Conservation (phyloP, 2,113 vertebrate genomes). For the Thalassarche chlororhynchos region DNA sequence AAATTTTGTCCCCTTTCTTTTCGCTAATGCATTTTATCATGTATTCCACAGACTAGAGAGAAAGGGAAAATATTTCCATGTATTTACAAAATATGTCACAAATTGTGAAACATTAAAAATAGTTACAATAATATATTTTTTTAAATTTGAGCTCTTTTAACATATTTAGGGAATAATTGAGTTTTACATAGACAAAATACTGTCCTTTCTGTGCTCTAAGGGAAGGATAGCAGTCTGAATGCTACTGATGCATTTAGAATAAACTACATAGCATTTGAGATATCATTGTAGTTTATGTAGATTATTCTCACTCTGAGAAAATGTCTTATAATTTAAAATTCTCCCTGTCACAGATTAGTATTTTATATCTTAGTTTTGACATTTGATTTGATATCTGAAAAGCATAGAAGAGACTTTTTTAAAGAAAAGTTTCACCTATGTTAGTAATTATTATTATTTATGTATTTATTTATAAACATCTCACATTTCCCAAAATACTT, state of each 20-base stretch:
- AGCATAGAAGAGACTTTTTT: neutral
- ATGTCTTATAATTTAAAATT: conserved; percentile 2
- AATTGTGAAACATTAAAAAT: neutral
- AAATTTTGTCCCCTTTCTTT: neutral
- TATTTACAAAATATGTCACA: neutral
- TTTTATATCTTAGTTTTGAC: neutral
- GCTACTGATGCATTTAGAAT: neutral
- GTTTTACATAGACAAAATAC: neutral
- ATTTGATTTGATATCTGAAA: neutral
- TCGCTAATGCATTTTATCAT: neutral
- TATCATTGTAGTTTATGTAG: conserved; percentile 6
- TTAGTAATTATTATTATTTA: neutral
- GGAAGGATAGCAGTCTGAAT: neutral
- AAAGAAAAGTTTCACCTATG: neutral
- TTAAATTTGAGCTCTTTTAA: neutral
- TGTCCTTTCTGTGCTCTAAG: neutral
- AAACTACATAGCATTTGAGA: neutral
- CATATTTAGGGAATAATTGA: neutral
- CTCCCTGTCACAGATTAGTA: neutral
- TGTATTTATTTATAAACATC: neutral
- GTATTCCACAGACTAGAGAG: neutral
- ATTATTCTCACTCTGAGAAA: conserved; percentile 5
- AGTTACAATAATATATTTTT: neutral
- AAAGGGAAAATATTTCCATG: neutral
- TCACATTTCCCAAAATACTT: neutral